These are phyloP conservation scores for Antheraea yamamai DNA, from an alignment of 2,888 invertebrate species.

Conservation along the genomic window DNA sequence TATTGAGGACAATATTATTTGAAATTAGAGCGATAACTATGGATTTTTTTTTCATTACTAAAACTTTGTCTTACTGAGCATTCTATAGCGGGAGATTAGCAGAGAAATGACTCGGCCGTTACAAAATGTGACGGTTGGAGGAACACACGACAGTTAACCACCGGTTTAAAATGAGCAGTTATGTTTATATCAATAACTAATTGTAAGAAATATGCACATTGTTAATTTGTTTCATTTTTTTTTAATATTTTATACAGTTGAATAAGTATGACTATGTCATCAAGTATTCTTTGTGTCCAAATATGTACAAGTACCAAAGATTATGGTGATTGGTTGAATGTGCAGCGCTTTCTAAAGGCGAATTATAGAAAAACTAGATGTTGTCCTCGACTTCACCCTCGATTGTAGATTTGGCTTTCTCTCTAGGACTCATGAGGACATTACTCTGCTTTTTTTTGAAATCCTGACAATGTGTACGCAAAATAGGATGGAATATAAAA, in stretches of 20 bases:
- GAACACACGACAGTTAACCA: slow-evolving; percentile 62
- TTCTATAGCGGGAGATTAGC: slow-evolving; percentile 24
- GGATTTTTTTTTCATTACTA: slow-evolving; percentile 9
- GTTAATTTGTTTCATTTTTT: neutral
- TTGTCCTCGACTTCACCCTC: no score
- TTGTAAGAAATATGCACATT: neutral
- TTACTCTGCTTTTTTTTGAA: no score
- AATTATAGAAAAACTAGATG: no score
- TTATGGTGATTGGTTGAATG: no score
- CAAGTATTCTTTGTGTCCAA: no score
- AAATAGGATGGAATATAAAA: no score
- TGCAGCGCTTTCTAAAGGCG: no score
- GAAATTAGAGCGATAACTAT: neutral
- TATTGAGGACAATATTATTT: neutral
- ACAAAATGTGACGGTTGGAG: slow-evolving; percentile 53
- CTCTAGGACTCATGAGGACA: no score
- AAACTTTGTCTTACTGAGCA: neutral
- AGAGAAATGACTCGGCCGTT: slow-evolving; percentile 42
- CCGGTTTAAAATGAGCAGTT: slow-evolving; percentile 52
- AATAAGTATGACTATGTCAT: neutral
- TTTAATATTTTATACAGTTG: neutral
- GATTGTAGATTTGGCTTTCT: no score
- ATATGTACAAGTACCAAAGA: no score
- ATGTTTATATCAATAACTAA: slow-evolving; percentile 7
- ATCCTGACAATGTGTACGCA: no score